A percentile compares a stretch with the other conserved stretches of the same genome.
Evolutionary conservation across 2,113 vertebrate genomes (phyloP).

Genomic region (Rhagologus leucostigma): DNA sequence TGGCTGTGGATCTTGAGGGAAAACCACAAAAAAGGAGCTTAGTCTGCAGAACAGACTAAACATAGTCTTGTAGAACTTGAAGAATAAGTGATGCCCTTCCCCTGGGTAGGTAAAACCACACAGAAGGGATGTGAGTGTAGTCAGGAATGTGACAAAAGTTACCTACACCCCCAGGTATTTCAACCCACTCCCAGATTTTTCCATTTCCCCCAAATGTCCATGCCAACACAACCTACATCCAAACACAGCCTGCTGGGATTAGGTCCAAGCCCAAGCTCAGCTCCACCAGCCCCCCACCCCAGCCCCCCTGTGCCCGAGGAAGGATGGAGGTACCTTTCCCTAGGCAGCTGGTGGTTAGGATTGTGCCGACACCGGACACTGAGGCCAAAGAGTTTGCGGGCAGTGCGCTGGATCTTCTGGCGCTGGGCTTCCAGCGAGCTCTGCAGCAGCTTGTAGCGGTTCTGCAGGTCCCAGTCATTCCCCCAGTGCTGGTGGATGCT

Average conservation of each 20-base stretch:
- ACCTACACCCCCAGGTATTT: background rate
- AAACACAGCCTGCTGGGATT: background rate
- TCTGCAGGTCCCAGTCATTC: slow-evolving; percentile 98
- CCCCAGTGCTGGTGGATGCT: slow-evolving; percentile 98
- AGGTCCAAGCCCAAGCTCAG: background rate
- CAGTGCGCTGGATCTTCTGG: slow-evolving; percentile 93
- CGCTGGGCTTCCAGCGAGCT: slow-evolving; percentile 89
- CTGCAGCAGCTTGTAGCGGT: slow-evolving; percentile 93
- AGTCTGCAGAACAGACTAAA: background rate
- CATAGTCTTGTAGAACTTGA: background rate
- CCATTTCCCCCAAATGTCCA: fast-evolving
- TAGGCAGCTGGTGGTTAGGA: slow-evolving; percentile 97
- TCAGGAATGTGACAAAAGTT: background rate
- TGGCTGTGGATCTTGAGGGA: background rate
- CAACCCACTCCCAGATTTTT: background rate
- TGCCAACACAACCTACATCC: background rate
- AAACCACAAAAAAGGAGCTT: background rate
- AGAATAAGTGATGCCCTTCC: background rate
- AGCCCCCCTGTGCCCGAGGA: fast-evolving
- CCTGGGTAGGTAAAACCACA: background rate
- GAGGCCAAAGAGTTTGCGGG: slow-evolving; percentile 96
- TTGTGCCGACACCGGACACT: slow-evolving; percentile 97
- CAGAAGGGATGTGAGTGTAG: background rate
- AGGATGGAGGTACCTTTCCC: slow-evolving; percentile 85
- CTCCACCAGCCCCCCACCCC: background rate